Percentiles rank a stretch among this genome's conserved stretches.
Evolutionary conservation across 1,140 invertebrate genomes (phyloP).

Genomic region (Wiebesia pumilae): DNA sequence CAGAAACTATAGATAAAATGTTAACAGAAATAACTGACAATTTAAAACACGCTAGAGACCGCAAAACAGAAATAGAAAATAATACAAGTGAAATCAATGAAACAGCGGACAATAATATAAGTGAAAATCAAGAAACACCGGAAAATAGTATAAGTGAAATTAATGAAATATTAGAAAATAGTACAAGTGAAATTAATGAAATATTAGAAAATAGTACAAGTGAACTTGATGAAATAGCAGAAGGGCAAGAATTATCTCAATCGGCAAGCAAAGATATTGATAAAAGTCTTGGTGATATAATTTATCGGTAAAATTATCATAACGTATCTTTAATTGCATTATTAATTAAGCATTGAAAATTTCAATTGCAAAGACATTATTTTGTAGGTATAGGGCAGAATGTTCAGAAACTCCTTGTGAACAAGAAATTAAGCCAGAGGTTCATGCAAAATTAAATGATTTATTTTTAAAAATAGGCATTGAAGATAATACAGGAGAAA

Average conservation of each 20-base stretch:
- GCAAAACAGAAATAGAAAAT: slow-evolving; percentile 50
- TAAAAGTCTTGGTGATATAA: neutral
- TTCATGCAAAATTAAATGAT: slow-evolving; percentile 2
- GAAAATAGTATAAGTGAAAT: slow-evolving; percentile 49
- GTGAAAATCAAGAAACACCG: too few species aligned
- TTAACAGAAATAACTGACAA: slow-evolving; percentile 27
- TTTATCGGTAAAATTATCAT: slow-evolving; percentile 15
- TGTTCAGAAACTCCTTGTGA: neutral
- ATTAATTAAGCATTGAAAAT: neutral
- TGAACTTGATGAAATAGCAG: too few species aligned
- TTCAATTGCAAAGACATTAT: neutral
- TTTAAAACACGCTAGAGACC: neutral
- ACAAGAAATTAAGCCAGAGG: slow-evolving; percentile 19
- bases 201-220: too few species aligned
- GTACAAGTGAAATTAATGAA: slow-evolving; percentile 8
- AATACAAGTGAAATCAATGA: slow-evolving; percentile 12
- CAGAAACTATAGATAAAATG: slow-evolving; percentile 34
- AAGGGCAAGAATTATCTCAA: too few species aligned
- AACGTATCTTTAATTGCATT: neutral
- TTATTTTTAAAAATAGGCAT: slow-evolving; percentile 40
- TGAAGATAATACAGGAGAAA: slow-evolving; percentile 13
- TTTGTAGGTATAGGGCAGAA: neutral
- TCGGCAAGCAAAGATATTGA: neutral
- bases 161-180: too few species aligned
- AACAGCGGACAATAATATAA: too few species aligned